phyloP scores from a whole-genome alignment of 2,888 invertebrate genomes.

The Mamestra brassicae region DNA sequence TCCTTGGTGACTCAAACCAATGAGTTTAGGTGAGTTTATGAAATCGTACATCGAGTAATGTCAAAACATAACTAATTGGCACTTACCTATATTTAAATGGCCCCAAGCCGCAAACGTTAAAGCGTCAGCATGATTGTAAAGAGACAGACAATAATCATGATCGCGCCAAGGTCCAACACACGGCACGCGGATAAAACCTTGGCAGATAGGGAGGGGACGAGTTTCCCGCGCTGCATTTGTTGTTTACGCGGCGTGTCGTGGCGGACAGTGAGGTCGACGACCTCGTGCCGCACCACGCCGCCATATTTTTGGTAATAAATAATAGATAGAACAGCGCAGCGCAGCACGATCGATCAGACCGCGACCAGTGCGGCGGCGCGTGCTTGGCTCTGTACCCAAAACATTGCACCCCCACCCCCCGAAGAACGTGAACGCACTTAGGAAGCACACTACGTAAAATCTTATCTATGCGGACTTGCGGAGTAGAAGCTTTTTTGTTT shows the following conservation, averaged over 20 bases:
- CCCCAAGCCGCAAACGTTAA: slow-evolving; percentile 26
- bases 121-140: slow-evolving; percentile 20
- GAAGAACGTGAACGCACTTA: slow-evolving; percentile 58
- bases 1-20: background rate
- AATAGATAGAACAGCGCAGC: slow-evolving; percentile 87
- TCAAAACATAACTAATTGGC: too few species aligned
- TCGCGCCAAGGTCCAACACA: slow-evolving; percentile 52
- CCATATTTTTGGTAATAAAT: slow-evolving; percentile 90
- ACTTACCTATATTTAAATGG: background rate
- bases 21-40: too few species aligned
- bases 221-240: slow-evolving; percentile 85
- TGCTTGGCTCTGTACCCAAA: slow-evolving; percentile 76
- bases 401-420: slow-evolving; percentile 80
- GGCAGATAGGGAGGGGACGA: slow-evolving; percentile 75
- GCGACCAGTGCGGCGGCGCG: slow-evolving; percentile 85
- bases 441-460: slow-evolving; percentile 59
- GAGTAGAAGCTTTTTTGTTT: slow-evolving; percentile 13
- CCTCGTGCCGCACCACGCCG: slow-evolving; percentile 86
- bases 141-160: slow-evolving; percentile 39
- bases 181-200: slow-evolving; percentile 62
- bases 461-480: slow-evolving; percentile 39
- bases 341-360: slow-evolving; percentile 84
- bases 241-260: slow-evolving; percentile 83
- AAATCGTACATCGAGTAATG: background rate
- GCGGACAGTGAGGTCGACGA: slow-evolving; percentile 80